A percentile compares a stretch with the other conserved stretches of the same genome.
Conservation (phyloP, 2,113 vertebrate species). For the Aix galericulata region DNA sequence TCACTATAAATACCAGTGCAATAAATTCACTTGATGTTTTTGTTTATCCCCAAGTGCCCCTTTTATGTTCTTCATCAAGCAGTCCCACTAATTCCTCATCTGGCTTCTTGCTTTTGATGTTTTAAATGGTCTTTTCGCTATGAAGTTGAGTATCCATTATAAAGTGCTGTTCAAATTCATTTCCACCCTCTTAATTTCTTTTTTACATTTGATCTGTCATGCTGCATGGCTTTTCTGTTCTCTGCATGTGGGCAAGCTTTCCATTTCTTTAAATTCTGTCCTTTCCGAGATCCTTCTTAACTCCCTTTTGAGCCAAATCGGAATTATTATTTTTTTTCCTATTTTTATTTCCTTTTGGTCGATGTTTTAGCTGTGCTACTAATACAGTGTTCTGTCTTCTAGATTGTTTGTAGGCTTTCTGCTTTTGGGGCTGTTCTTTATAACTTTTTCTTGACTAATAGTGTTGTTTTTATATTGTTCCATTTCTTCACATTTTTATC, state of each 20-base stretch:
- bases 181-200: background rate
- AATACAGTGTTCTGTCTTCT: background rate
- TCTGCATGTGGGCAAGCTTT: background rate
- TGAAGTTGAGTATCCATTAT: background rate
- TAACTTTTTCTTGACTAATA: background rate
- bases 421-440: background rate
- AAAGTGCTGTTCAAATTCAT: background rate
- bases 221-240: background rate
- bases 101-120: background rate
- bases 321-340: background rate
- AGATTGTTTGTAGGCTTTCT: background rate
- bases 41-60: fast-evolving
- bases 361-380: background rate
- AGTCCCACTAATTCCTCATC: background rate
- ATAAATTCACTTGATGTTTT: background rate
- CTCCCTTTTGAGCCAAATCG: background rate
- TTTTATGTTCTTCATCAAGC: background rate
- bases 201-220: background rate
- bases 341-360: background rate
- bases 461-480: background rate
- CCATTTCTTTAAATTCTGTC: background rate
- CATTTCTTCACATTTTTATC: background rate
- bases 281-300: background rate
- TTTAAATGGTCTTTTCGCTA: background rate
- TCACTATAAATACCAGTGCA: background rate